Percentiles rank a stretch among this genome's conserved stretches.
These are phyloP conservation scores for Vannuccia rotundouncinata DNA, from an alignment of 2,888 invertebrate genomes.

Conservation along the genomic window DNA sequence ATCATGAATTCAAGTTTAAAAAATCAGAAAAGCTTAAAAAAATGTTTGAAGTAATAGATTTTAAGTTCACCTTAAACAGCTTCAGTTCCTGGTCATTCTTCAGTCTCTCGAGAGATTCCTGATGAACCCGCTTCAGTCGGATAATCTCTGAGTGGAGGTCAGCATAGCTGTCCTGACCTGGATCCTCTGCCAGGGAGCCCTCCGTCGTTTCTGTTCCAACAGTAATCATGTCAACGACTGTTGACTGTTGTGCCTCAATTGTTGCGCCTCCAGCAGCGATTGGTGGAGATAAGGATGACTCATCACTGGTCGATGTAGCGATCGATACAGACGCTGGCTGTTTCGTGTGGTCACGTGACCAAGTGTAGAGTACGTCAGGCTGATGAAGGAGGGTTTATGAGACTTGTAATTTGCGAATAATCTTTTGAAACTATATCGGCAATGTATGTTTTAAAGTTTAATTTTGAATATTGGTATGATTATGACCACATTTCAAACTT, in stretches of 20 bases:
- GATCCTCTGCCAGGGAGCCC: neutral
- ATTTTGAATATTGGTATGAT: too few species aligned
- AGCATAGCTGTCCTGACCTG: neutral
- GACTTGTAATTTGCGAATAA: too few species aligned
- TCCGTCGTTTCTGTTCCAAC: neutral
- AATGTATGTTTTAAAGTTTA: too few species aligned
- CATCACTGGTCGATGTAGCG: neutral
- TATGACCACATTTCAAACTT: too few species aligned
- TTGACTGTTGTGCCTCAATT: neutral
- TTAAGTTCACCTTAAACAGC: neutral
- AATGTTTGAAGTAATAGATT: too few species aligned
- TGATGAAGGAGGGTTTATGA: too few species aligned
- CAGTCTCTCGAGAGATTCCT: neutral
- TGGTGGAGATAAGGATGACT: neutral
- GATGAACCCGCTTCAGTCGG: neutral
- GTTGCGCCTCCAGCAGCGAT: neutral
- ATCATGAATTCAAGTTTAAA: too few species aligned
- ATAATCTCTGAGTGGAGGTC: neutral
- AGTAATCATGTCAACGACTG: too few species aligned
- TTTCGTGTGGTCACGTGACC: neutral
- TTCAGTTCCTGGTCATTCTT: neutral
- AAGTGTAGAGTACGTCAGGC: neutral
- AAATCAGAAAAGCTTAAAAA: too few species aligned
- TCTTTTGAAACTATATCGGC: too few species aligned
- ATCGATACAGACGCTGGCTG: neutral